These are phyloP conservation scores for Saccopteryx bilineata DNA, from an alignment of 2,113 vertebrate genomes.

Conservation along the genomic window DNA sequence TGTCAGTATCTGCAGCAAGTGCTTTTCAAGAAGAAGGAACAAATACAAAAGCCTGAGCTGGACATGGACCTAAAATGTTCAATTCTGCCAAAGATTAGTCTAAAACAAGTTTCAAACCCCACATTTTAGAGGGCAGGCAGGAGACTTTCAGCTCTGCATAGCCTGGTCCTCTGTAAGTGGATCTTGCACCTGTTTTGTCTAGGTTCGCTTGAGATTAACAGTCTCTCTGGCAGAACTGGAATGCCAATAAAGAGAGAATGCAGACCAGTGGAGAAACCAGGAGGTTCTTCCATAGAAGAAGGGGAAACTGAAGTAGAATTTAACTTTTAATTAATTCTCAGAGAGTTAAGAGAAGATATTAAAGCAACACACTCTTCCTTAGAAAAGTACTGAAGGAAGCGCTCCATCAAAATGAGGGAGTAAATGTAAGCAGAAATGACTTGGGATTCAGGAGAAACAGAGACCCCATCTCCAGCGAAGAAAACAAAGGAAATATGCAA, in stretches of 20 bases:
- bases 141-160: neutral
- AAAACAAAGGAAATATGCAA: neutral
- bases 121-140: neutral
- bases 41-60: neutral
- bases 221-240: neutral
- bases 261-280: neutral
- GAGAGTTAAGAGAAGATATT: neutral
- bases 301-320: neutral
- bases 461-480: neutral
- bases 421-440: neutral
- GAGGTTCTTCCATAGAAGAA: neutral
- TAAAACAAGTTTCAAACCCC: neutral
- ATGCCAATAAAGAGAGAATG: neutral
- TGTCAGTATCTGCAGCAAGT: neutral
- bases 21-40: neutral
- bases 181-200: neutral
- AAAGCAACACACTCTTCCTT: neutral
- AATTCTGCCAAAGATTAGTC: neutral
- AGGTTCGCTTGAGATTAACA: neutral
- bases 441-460: neutral
- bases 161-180: neutral
- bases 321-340: neutral
- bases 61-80: neutral
- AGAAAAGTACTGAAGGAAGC: neutral
- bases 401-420: neutral